Evolutionary conservation across 2,888 invertebrate species (phyloP).

Genomic region (Archips crataeganus): DNA sequence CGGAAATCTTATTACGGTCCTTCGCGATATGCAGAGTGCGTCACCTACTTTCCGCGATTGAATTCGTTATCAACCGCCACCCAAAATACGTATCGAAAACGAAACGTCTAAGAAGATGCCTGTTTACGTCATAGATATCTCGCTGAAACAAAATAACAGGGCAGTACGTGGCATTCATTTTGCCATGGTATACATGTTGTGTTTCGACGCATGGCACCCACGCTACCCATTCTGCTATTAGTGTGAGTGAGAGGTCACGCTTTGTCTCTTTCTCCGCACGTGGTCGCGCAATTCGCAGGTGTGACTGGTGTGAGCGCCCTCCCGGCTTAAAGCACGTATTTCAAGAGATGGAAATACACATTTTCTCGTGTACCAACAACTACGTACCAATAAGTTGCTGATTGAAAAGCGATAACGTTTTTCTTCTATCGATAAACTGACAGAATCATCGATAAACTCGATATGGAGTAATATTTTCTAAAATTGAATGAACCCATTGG

Average conservation of each 20-base stretch:
- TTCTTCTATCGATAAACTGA: no score
- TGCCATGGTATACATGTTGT: constrained; percentile 55
- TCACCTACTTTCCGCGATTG: constrained; percentile 59
- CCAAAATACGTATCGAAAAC: constrained; percentile 60
- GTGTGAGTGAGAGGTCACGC: constrained; percentile 47
- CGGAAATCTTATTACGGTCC: constrained; percentile 53
- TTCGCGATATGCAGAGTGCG: constrained; percentile 51
- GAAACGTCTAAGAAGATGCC: constrained; percentile 62
- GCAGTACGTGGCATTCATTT: constrained; percentile 57
- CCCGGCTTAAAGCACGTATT: constrained; percentile 25
- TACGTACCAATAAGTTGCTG: no score
- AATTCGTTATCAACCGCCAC: constrained; percentile 67
- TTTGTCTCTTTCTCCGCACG: constrained; percentile 53
- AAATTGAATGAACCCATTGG: no score
- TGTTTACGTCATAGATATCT: constrained; percentile 59
- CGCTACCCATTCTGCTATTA: constrained; percentile 52
- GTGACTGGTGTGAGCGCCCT: constrained; percentile 48
- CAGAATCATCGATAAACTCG: no score
- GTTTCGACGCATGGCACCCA: constrained; percentile 51
- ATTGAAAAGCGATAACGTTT: no score
- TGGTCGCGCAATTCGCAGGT: constrained; percentile 52
- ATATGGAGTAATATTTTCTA: no score
- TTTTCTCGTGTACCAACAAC: no score
- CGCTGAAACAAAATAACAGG: constrained; percentile 67
- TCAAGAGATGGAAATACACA: no score